phyloP scores from a whole-genome alignment of 2,113 vertebrate genomes.

The Platanista minor region DNA sequence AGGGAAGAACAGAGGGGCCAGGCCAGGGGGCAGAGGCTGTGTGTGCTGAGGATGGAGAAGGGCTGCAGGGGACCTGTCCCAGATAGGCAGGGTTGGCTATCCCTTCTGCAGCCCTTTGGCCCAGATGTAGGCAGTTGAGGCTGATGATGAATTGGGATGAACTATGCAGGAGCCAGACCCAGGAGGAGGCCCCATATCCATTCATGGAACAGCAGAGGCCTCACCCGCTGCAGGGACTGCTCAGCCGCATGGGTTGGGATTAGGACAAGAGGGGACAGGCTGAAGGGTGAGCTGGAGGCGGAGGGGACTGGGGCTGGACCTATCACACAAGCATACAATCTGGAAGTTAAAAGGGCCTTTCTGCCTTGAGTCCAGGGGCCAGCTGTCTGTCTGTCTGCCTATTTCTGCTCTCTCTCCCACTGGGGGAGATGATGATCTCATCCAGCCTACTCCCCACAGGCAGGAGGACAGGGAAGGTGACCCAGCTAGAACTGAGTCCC shows the following conservation, averaged over 20 bases:
- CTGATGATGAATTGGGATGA: background rate
- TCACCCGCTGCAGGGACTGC: background rate
- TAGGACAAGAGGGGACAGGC: background rate
- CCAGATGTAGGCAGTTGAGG: background rate
- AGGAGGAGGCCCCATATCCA: background rate
- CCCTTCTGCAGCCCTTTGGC: background rate
- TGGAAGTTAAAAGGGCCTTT: slow-evolving; percentile 22
- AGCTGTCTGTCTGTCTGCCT: background rate
- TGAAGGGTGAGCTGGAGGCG: background rate
- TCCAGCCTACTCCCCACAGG: background rate
- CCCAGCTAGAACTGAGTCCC: background rate
- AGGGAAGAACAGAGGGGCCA: background rate
- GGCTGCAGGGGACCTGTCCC: background rate
- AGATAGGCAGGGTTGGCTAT: background rate
- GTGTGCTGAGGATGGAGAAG: background rate
- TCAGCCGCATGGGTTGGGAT: background rate
- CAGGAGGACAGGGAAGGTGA: background rate
- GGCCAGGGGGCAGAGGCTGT: background rate
- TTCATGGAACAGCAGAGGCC: background rate
- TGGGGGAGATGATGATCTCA: background rate
- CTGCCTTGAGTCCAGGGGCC: background rate
- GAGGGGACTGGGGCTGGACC: background rate
- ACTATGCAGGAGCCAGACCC: slow-evolving; percentile 2
- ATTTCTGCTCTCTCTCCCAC: background rate
- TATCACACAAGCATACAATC: background rate